Conservation (phyloP, 2,888 invertebrate species). For the Punctoribates punctum region DNA sequence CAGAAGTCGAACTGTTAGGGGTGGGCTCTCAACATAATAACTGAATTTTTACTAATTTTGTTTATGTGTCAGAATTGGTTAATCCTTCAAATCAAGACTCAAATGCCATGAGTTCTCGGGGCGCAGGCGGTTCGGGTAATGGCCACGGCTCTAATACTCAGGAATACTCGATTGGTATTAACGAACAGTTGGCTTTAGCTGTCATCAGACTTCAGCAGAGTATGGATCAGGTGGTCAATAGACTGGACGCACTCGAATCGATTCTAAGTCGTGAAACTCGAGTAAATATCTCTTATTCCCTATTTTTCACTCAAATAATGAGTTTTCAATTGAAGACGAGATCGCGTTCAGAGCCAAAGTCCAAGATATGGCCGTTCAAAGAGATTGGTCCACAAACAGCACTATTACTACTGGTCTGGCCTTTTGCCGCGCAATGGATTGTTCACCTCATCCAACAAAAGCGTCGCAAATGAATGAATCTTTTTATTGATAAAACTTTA, state of each 20-base stretch:
- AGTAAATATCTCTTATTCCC: not conserved
- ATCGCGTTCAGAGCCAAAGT: not conserved
- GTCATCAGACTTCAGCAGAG: slow-evolving; percentile 48
- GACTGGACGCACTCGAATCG: slow-evolving; percentile 46
- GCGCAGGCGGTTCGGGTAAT: not conserved
- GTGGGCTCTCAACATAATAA: not conserved
- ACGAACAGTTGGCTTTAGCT: slow-evolving; percentile 48
- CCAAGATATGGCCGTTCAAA: slow-evolving; percentile 44
- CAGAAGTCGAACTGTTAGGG: not conserved
- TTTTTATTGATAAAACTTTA: no score
- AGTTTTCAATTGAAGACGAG: not conserved
- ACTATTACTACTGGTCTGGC: slow-evolving; percentile 46
- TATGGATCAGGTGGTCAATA: slow-evolving; percentile 47
- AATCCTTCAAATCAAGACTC: not conserved
- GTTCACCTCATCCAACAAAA: slow-evolving; percentile 44
- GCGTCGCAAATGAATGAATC: slow-evolving; percentile 40
- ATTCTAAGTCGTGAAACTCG: slow-evolving; percentile 19
- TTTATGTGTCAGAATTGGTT: not conserved
- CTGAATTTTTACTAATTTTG: not conserved
- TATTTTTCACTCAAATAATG: no score
- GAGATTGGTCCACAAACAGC: slow-evolving; percentile 46
- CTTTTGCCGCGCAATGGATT: slow-evolving; percentile 45
- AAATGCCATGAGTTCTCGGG: not conserved
- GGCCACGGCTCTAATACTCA: slow-evolving; percentile 7
- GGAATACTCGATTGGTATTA: slow-evolving; percentile 42